Evolutionary conservation across 2,797 vertebrate species (phyloP), one percentile per base, ranked within the genome.

Genomic region (Alca torda): DNA sequence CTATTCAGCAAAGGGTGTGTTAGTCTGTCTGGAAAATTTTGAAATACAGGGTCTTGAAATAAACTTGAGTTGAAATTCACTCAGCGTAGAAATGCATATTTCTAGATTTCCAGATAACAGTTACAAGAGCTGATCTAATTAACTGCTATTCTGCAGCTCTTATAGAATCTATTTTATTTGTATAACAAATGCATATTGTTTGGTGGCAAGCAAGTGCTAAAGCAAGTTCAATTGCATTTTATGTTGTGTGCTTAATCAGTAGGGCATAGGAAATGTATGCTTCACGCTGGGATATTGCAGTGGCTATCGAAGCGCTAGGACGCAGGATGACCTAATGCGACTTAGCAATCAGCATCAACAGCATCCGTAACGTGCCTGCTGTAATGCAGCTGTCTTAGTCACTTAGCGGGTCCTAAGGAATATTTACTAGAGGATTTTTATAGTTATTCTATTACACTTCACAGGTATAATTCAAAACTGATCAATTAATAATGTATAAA

Each of bases 401-500:
- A 88, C 80, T 89, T 76, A 83, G 82, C 2, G 3, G 45, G 68
- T 68, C 63, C 63, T 84, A 72, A 90, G 53, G 30, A 90, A 67
- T 87, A 90, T 89, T 94, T 93, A 64, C 7, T 17, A 43, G 77
- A 33, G 31, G 75, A 72, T 91, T 94, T 96, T 91, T 88, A 50
- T 73, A 90, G 74, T 90, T 89, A 37, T 54, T 95, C 79, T 91
- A 45, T 65, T 94, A 26, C 28, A 61, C n/a, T 92, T 96, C 78
- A 72, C 72, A 85, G 72, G 53, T 69, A 57, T 91, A 84, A 93
- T 85, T 91, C 79, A 93, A 75, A 87, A 26, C 19, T 15, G 41
- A 57, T 93, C 81, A 87, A 85, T 94, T 94, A 95, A 87, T 94
- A 89, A 92, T 70, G 37, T 48, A 89, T 89, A 83, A 84, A 89